Percentiles rank a stretch among this genome's conserved stretches.
Conservation (phyloP, 2,797 vertebrate species). For the Menidia menidia region DNA sequence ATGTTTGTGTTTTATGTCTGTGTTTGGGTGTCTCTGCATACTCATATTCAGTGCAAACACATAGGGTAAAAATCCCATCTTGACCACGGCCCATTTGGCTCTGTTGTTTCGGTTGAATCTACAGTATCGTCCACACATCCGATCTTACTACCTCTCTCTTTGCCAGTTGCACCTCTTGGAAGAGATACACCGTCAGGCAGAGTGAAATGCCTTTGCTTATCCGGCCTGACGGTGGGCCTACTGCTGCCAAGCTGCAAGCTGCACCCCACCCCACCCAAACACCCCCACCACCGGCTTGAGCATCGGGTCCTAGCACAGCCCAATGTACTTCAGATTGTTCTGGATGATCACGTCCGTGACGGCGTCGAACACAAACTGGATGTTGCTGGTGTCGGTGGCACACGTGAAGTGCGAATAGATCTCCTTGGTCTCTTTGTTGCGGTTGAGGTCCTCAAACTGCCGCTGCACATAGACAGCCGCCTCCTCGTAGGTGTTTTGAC, state of each 20-base stretch:
- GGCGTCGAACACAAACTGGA: conserved; percentile 99
- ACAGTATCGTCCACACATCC: conserved; percentile 54
- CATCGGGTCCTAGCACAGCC: conserved; percentile 91
- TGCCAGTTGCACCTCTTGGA: conserved; percentile 61
- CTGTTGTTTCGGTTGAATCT: conserved; percentile 66
- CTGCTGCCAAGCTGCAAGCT: conserved; percentile 42
- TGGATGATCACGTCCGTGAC: conserved; percentile 99
- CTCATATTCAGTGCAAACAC: conserved; percentile 86
- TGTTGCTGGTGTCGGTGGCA: conserved; percentile 99
- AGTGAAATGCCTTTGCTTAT: conserved; percentile 52
- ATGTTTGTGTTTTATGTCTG: conserved; percentile 53
- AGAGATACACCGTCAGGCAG: conserved; percentile 61
- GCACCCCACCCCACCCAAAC: conserved; percentile 2
- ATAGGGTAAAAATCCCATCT: conserved; percentile 74
- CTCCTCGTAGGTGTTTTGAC: conserved; percentile 98
- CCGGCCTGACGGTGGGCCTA: conserved; percentile 46
- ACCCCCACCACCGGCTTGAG: conserved; percentile 25
- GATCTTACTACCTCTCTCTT: conserved; percentile 43
- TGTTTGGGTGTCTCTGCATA: conserved; percentile 81
- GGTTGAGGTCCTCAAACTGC: conserved; percentile 99
- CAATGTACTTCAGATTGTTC: conserved; percentile 99
- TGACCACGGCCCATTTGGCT: conserved; percentile 55
- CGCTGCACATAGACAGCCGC: conserved; percentile 98
- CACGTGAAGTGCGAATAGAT: conserved; percentile 99
- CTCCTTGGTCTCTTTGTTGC: conserved; percentile 99